A percentile compares a stretch with the other conserved stretches of the same genome.
Evolutionary conservation across 2,113 vertebrate species (phyloP).

Genomic region (Boulengeromyrus knoepffleri): DNA sequence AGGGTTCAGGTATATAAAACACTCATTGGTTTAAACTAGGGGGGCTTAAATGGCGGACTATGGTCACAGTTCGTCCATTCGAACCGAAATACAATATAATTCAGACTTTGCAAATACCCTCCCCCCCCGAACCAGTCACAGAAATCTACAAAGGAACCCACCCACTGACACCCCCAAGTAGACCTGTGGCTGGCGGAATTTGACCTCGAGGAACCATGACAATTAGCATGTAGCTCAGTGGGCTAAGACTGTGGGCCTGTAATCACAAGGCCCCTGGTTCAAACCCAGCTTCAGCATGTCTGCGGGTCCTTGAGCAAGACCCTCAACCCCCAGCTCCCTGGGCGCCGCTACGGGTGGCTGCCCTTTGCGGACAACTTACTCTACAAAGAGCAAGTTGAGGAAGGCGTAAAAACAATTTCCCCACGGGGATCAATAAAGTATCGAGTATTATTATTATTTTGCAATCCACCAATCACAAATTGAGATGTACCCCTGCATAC

Average conservation of each 20-base stretch:
- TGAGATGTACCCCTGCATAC: background rate
- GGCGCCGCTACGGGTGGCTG: too few relatives aligned
- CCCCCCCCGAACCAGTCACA: background rate
- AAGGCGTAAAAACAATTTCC: too few relatives aligned
- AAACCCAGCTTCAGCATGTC: too few relatives aligned
- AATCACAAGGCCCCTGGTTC: too few relatives aligned
- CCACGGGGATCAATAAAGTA: too few relatives aligned
- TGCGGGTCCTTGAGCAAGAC: too few relatives aligned
- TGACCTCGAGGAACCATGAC: background rate
- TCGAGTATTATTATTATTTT: background rate
- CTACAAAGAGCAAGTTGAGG: too few relatives aligned
- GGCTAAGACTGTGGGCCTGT: too few relatives aligned
- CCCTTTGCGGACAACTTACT: too few relatives aligned
- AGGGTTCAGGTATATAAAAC: background rate
- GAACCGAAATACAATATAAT: background rate
- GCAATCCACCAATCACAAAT: background rate
- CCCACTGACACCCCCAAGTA: background rate
- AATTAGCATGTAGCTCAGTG: background rate
- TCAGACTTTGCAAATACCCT: background rate
- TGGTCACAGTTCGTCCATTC: background rate
- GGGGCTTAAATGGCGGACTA: background rate
- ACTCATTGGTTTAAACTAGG: background rate
- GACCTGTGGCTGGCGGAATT: background rate
- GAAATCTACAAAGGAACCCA: background rate
- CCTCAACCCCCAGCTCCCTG: too few relatives aligned